Conservation (phyloP, 2,797 vertebrate species). For the Xenentodon cancila region DNA sequence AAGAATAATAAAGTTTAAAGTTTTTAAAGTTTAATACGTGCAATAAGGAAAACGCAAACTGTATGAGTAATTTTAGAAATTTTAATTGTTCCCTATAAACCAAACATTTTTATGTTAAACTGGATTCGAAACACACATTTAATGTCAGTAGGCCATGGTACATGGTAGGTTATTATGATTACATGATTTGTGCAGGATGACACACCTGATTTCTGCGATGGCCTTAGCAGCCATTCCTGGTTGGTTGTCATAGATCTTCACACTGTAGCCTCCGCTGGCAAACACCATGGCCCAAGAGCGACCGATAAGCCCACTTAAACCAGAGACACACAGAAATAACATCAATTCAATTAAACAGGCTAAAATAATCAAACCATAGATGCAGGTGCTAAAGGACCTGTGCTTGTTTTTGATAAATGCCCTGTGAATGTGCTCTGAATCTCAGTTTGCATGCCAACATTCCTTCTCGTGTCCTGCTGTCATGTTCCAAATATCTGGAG, state of each 20-base stretch:
- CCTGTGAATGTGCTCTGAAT: too few relatives aligned
- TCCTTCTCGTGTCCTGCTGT: constrained; percentile 9
- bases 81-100: too few relatives aligned
- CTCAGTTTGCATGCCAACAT: too few relatives aligned
- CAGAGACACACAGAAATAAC: background rate
- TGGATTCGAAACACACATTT: background rate
- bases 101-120: too few relatives aligned
- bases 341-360: too few relatives aligned
- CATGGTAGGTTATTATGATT: background rate
- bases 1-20: too few relatives aligned
- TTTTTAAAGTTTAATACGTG: too few relatives aligned
- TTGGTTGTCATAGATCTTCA: constrained; percentile 92
- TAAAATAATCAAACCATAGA: too few relatives aligned
- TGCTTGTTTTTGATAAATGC: too few relatives aligned
- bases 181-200: background rate
- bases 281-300: constrained; percentile 97
- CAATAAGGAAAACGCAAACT: too few relatives aligned
- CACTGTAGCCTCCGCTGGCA: constrained; percentile 88
- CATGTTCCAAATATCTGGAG: background rate
- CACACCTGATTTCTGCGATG: constrained; percentile 87
- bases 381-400: too few relatives aligned
- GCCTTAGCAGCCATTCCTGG: constrained; percentile 86
- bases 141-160: background rate
- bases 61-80: too few relatives aligned
- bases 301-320: constrained; percentile 91